Conservation (phyloP, 1,140 invertebrate species). For the Formica exsecta region DNA sequence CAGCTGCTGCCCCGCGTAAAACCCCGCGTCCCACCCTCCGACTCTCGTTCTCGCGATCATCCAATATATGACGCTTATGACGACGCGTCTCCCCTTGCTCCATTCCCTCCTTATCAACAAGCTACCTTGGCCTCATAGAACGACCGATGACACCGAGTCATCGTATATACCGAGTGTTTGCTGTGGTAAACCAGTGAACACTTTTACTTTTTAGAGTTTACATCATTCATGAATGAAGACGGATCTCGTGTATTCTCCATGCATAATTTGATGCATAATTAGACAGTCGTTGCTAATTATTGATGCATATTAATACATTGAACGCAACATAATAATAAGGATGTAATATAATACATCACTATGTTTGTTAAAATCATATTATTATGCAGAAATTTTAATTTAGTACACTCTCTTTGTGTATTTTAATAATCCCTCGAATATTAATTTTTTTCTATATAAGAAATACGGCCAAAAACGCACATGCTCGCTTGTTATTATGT, state of each 20-base stretch:
- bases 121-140: not conserved
- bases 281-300: not conserved
- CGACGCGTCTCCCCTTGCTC: not conserved
- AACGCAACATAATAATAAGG: not conserved
- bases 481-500: not conserved
- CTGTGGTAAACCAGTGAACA: not conserved
- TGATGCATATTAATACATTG: not conserved
- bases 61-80: constrained; percentile 36
- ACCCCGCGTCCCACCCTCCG: constrained; percentile 55
- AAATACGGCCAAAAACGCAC: no score
- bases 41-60: constrained; percentile 22
- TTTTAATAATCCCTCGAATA: not conserved
- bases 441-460: no score
- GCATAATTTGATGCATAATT: not conserved
- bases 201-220: constrained; percentile 1
- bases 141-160: constrained; percentile 27
- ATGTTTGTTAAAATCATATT: not conserved
- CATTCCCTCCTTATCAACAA: not conserved
- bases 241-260: not conserved
- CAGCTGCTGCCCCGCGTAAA: constrained; percentile 70
- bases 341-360: not conserved
- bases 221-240: not conserved
- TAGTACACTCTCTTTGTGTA: not conserved
- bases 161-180: not conserved
- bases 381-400: not conserved